Conservation (phyloP, 2,113 vertebrate species). For the Ploceus nigricollis region DNA sequence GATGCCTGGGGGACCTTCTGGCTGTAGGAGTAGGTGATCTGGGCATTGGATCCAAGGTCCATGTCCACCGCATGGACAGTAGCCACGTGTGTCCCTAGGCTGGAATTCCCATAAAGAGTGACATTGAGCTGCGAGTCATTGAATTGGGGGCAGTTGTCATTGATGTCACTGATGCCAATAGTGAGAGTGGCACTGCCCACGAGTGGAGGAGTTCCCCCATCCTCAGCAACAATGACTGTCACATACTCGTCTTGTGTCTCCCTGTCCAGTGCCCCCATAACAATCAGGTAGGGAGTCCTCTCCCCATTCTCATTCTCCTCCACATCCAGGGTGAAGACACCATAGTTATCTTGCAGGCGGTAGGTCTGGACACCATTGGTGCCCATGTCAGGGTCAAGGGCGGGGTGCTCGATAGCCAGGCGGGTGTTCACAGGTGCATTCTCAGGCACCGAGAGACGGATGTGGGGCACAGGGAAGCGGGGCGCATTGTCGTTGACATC, state of each 20-base stretch:
- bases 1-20: conserved; percentile 86
- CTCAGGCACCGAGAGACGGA: conserved; percentile 85
- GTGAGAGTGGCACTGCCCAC: conserved; percentile 89
- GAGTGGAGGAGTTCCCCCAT: conserved; percentile 87
- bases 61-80: conserved; percentile 83
- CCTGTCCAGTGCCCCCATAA: conserved; percentile 88
- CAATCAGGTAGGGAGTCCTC: conserved; percentile 90
- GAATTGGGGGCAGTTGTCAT: conserved; percentile 95
- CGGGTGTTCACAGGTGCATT: conserved; percentile 88
- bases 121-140: conserved; percentile 82
- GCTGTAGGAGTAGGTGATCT: conserved; percentile 90
- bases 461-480: conserved; percentile 84
- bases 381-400: conserved; percentile 88
- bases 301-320: conserved; percentile 94
- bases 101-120: conserved; percentile 88
- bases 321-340: conserved; percentile 91
- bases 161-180: conserved; percentile 89
- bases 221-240: conserved; percentile 91
- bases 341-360: conserved; percentile 87
- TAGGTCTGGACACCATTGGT: conserved; percentile 89
- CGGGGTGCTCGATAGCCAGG: conserved; percentile 89
- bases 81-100: conserved; percentile 79
- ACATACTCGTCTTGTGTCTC: conserved; percentile 86
- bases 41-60: conserved; percentile 89
- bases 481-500: conserved; percentile 94